Evolutionary conservation across 1,140 invertebrate genomes (phyloP), one percentile per base, ranked within the genome.

Genomic region (Aphis gossypii): DNA sequence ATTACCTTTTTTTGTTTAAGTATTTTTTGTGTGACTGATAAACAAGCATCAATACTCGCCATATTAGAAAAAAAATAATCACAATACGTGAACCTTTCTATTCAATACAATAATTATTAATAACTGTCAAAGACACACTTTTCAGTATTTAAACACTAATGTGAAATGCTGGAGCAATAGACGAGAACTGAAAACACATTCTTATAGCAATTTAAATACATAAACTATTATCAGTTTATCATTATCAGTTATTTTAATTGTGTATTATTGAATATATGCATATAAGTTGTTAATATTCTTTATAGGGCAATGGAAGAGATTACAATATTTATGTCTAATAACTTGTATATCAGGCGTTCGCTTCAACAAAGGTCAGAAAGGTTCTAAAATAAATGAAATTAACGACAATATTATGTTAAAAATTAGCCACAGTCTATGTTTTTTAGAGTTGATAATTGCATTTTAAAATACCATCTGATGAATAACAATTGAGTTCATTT

Each of bases 1-100:
- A 25, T 93, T 54, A 93, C 92, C 35, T 93, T 93, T 86, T 84
- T 93, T 56, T 93, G 92, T 54, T 51, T 93, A 41, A 93, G 18
- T n/a, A 93, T 30, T 68, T 84, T 93, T 93, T 93, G 92, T 23
- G 92, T 93, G 2, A 93, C 46, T 5, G 92, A 93, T 41, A 93
- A n/a, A 93, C 76, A 54, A 54, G 48, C 20, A 23, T 93, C 92
- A 41, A 86, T 38, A 56, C 44, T 38, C 48, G 92, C 35, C 92
- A 93, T 93, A 86, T 93, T 86, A 30, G 51, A 93, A 93, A 93
- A 44, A n/a, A 90, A 68, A 60, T 30, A 41, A 90, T n/a, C 41
- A 18, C 3, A 38, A 30, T 54, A 7, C 18, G 1, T 54, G 21
- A 86, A n/a, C 1, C 41, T 87, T 46, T 46, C 8, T 51, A 88